phyloP scores from a whole-genome alignment of 2,888 invertebrate species.

The Morpho helenor region DNA sequence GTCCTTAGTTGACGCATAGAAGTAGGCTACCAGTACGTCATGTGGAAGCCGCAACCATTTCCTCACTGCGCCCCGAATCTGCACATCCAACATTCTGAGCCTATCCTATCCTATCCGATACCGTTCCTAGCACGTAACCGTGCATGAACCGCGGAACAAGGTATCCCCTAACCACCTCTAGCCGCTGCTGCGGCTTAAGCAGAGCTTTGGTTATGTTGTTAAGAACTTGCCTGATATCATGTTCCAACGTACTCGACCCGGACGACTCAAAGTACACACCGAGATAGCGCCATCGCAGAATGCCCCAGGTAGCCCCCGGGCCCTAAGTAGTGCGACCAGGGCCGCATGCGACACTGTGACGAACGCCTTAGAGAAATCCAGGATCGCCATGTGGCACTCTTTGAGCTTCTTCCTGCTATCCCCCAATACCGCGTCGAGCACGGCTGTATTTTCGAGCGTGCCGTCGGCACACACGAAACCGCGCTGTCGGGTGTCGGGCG shows the following conservation, averaged over 20 bases:
- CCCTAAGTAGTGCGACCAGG: constrained; percentile 27
- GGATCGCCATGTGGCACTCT: constrained; percentile 45
- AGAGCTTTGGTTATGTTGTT: constrained; percentile 36
- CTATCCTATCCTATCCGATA: constrained; percentile 29
- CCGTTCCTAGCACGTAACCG: constrained; percentile 37
- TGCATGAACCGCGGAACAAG: constrained; percentile 49
- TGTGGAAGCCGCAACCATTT: constrained; percentile 37
- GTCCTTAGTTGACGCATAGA: constrained; percentile 34
- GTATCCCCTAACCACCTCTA: constrained; percentile 41
- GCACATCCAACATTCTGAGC: constrained; percentile 38
- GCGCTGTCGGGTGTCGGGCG: no score
- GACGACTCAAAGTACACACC: constrained; percentile 37
- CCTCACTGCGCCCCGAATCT: constrained; percentile 35
- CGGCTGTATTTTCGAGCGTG: constrained; percentile 41
- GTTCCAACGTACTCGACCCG: constrained; percentile 34
- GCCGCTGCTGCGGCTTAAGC: constrained; percentile 48
- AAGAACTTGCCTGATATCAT: constrained; percentile 31
- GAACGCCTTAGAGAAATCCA: constrained; percentile 60
- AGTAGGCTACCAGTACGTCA: constrained; percentile 34
- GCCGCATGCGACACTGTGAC: constrained; percentile 43
- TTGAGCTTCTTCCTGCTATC: constrained; percentile 29
- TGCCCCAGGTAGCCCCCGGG: constrained; percentile 37
- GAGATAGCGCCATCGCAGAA: constrained; percentile 37
- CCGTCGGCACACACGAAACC: constrained; percentile 45
- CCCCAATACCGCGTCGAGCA: constrained; percentile 33